A percentile compares a stretch with the other conserved stretches of the same genome.
phyloP scores from a whole-genome alignment of 2,797 vertebrate genomes.

The Protonibea diacanthus region DNA sequence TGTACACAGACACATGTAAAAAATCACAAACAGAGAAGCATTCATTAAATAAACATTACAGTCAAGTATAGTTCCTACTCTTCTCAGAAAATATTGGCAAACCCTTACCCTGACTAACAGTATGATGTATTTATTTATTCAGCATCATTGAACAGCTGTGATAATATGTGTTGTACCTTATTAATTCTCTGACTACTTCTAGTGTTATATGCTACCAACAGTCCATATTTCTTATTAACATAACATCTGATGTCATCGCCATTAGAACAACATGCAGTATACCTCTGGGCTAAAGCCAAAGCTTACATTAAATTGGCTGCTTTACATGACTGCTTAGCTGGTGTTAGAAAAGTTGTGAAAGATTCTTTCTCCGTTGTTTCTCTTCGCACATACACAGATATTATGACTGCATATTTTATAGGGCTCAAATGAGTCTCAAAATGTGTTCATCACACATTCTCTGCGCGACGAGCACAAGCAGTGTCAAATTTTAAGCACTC shows the following conservation, averaged over 20 bases:
- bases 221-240: background rate
- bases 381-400: conserved; percentile 16
- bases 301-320: background rate
- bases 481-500: conserved; percentile 43
- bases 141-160: background rate
- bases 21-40: background rate
- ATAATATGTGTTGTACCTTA: background rate
- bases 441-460: conserved; percentile 37
- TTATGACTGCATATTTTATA: conserved; percentile 39
- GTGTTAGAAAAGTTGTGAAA: background rate
- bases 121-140: conserved; percentile 1
- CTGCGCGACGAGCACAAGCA: conserved; percentile 35
- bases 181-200: background rate
- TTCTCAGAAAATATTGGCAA: conserved; percentile 2
- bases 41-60: conserved; percentile 34
- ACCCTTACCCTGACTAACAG: no score
- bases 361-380: conserved; percentile 3
- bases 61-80: background rate
- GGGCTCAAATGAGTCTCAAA: conserved; percentile 39
- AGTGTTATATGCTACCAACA: background rate
- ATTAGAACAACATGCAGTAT: background rate
- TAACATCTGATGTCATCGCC: background rate
- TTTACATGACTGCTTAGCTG: background rate
- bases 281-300: conserved; percentile 7
- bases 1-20: conserved; percentile 29